phyloP scores from a whole-genome alignment of 1,140 invertebrate genomes.

The honey bee (Apis mellifera) region Amel_HAv3.1 CM009933.2:13362001-13362500 shows the following conservation, averaged over 20 bases:
- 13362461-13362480: background rate
- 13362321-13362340: background rate
- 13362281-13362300: too few relatives aligned
- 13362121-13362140: conserved; percentile 12
- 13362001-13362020: background rate
- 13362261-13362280: too few relatives aligned
- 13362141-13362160: background rate
- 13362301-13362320: too few relatives aligned
- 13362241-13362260: background rate
- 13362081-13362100: conserved; percentile 45
- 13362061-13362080: background rate
- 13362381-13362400: too few relatives aligned
- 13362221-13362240: background rate
- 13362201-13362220: background rate
- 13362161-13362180: background rate
- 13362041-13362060: background rate
- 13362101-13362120: conserved; percentile 4
- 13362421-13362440: background rate
- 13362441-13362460: background rate
- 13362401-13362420: background rate
- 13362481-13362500: background rate
- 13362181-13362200: background rate
- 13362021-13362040: background rate
- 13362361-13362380: background rate
- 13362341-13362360: background rate